phyloP scores from a whole-genome alignment of 2,888 invertebrate genomes.

The Morpho helenor region DNA sequence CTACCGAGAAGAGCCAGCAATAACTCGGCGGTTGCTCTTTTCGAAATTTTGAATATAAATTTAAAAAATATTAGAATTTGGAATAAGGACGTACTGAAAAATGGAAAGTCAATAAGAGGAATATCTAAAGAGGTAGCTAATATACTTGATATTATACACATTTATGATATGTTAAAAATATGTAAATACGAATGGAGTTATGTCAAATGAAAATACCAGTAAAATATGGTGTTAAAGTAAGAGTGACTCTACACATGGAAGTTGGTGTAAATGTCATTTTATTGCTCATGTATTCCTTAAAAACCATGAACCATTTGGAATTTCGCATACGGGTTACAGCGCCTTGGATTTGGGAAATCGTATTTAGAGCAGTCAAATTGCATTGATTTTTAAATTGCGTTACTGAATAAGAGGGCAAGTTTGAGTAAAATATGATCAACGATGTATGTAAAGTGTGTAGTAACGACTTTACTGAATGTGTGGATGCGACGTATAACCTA shows the following conservation, averaged over 20 bases:
- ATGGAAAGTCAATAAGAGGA: conserved; percentile 5
- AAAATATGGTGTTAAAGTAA: conserved; percentile 64
- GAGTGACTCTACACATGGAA: conserved; percentile 66
- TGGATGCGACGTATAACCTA: conserved; percentile 72
- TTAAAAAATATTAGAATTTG: no score
- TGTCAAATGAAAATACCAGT: conserved; percentile 59
- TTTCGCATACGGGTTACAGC: conserved; percentile 42
- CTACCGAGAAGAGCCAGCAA: no score
- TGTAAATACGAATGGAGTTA: not conserved
- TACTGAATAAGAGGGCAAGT: conserved; percentile 45
- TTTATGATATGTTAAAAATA: not conserved
- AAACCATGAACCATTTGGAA: conserved; percentile 57
- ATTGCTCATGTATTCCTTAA: conserved; percentile 66
- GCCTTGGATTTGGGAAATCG: conserved; percentile 40
- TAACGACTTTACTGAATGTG: conserved; percentile 51
- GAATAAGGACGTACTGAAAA: no score
- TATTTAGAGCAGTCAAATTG: conserved; percentile 39
- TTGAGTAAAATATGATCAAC: conserved; percentile 49
- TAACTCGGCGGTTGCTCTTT: no score
- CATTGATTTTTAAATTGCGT: conserved; percentile 50
- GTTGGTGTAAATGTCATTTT: conserved; percentile 71
- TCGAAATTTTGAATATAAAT: no score
- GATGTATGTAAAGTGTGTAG: conserved; percentile 52
- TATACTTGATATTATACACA: not conserved
- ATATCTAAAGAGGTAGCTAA: conserved; percentile 7